Evolutionary conservation across 2,888 invertebrate species (phyloP), one percentile per base, ranked within the genome.

Genomic region (Athalia circularis): DNA sequence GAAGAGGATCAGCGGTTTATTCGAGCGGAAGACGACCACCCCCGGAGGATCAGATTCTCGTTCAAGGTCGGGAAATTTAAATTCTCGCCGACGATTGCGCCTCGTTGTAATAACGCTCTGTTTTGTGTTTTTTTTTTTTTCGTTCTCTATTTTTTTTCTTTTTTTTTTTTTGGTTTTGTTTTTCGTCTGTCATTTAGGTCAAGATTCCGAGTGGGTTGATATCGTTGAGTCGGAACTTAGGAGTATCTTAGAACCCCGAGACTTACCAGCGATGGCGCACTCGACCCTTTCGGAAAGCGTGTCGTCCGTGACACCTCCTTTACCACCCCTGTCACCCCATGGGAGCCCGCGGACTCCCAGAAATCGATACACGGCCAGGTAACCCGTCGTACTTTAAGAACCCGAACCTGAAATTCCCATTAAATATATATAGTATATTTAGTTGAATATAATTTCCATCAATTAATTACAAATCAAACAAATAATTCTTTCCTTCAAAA

Each of bases 201-300:
- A 93, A 82, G 95, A 95, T 85, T 93, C 95, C 50, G 95, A 96
- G 89, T 96, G 96, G 96, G 95, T 95, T 0, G 95, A 95, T 84
- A 93, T 95, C 68, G 96, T 96, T 8, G 96, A 96, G 88, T 95
- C 95, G 65, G 96, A 96, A 88, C 91, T 96, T 43, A 92, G 95
- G 15, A 94, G 95, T 88, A 96, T 96, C 85, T 89, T 96, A 81
- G 95, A 95, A 86, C 95, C 95, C 1, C 94, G 94, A 87, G 90
- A 95, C 76, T 94, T 95, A n/a, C 88, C 88, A 4, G 93, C 93
- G 7, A 93, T 94, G n/a, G 93, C 92, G 47, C 94, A 94, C 85
- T 95, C 95, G 0, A 93, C 93, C 0, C 88, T 93, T 9, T 94
- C 93, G 83, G 94, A 94, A 84, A 94, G 94, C 85, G 94, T 91